Percentiles rank a stretch among this genome's conserved stretches.
Evolutionary conservation across 2,888 invertebrate species (phyloP).

Genomic region (Ceratothoa steindachneri): DNA sequence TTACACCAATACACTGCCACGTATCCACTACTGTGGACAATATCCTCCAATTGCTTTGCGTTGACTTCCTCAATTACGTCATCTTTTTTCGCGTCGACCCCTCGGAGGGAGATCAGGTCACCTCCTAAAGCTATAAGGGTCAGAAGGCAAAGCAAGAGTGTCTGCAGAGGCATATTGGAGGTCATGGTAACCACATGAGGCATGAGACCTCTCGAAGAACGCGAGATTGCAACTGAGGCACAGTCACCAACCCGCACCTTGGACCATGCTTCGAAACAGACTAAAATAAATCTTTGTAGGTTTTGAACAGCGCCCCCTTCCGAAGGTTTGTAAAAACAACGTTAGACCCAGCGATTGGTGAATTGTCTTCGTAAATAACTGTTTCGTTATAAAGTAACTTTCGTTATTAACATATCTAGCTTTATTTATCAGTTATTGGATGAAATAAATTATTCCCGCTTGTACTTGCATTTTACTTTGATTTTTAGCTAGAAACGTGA

Average conservation of each 20-base stretch:
- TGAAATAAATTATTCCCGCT: no score
- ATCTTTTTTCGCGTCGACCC: conserved; percentile 31
- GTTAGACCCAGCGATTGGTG: not conserved
- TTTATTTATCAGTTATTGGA: no score
- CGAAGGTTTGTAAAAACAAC: not conserved
- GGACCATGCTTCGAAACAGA: not conserved
- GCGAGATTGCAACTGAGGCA: not conserved
- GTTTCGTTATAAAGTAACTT: no score
- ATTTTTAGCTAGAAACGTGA: no score
- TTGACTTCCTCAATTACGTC: conserved; percentile 81
- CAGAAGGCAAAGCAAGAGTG: not conserved
- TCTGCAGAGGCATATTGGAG: not conserved
- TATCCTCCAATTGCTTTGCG: conserved; percentile 79
- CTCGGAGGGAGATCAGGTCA: not conserved
- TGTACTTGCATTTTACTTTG: no score
- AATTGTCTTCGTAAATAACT: no score
- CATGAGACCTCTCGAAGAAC: not conserved
- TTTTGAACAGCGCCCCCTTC: not conserved
- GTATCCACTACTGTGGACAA: conserved; percentile 84
- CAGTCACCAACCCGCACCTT: not conserved
- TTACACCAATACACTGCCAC: conserved; percentile 92
- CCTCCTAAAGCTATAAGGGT: not conserved
- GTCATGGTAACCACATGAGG: not conserved
- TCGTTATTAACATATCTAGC: no score
- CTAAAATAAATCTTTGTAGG: not conserved